Conservation (phyloP, 2,113 vertebrate species). For the Gymnogyps californianus region DNA sequence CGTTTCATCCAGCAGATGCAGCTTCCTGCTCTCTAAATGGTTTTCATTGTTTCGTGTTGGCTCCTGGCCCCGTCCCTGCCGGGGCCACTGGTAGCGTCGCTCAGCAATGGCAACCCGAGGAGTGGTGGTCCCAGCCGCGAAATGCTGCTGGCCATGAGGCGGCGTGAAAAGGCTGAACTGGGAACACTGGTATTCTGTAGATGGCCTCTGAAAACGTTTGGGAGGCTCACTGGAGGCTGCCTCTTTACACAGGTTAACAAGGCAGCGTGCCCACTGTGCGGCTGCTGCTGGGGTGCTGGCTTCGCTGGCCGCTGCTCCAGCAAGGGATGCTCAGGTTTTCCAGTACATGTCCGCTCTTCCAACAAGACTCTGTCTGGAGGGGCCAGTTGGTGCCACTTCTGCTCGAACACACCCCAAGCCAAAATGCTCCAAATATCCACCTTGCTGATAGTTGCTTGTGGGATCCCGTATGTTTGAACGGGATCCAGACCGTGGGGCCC, state of each 20-base stretch:
- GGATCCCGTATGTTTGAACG: rapidly evolving
- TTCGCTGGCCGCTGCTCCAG: rapidly evolving
- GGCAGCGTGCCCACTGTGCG: background rate
- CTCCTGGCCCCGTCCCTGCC: background rate
- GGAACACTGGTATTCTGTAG: background rate
- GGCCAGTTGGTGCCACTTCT: background rate
- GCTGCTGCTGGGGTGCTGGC: background rate
- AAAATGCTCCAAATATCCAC: background rate
- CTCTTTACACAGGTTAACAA: background rate
- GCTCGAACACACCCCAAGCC: rapidly evolving
- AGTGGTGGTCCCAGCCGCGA: background rate
- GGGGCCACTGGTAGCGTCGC: background rate
- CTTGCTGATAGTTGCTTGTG: background rate
- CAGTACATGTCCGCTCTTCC: background rate
- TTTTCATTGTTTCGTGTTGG: constrained; percentile 52
- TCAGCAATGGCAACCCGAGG: background rate
- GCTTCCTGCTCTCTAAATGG: constrained; percentile 66
- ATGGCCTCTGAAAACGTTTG: background rate
- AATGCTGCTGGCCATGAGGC: background rate
- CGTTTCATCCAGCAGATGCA: constrained; percentile 61
- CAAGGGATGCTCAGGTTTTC: background rate
- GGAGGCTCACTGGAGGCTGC: background rate
- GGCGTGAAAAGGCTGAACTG: background rate
- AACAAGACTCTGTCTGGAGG: no score
- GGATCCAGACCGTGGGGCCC: background rate